A percentile compares a stretch with the other conserved stretches of the same genome.
These are phyloP conservation scores for Hyphantria cunea DNA, from an alignment of 1,140 invertebrate species.

Conservation along the genomic window DNA sequence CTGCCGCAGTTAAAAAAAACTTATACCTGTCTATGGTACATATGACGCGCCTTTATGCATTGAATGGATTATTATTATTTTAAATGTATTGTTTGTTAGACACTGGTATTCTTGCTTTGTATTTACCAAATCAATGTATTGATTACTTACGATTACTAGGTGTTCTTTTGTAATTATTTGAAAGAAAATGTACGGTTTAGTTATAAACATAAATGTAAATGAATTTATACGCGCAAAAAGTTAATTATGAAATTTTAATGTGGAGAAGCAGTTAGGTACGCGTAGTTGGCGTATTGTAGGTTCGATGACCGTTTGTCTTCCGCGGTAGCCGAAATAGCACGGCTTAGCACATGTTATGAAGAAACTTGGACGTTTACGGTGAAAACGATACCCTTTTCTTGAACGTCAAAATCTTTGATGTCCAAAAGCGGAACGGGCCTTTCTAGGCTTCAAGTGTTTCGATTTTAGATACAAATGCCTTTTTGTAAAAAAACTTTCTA, in stretches of 20 bases:
- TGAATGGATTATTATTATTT: background rate
- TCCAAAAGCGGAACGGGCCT: background rate
- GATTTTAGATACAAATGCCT: background rate
- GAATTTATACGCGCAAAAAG: constrained; percentile 38
- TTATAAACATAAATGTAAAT: background rate
- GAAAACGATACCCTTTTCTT: background rate
- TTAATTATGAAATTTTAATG: constrained; percentile 52
- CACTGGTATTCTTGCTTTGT: background rate
- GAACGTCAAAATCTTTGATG: constrained; percentile 3
- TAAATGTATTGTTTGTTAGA: too few relatives aligned
- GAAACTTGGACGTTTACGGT: constrained; percentile 40
- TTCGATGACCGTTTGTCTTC: constrained; percentile 56
- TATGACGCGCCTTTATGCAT: background rate
- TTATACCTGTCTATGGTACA: background rate
- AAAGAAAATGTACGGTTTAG: constrained; percentile 6
- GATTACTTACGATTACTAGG: background rate
- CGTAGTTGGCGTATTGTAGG: constrained; percentile 14
- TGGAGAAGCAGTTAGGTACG: constrained; percentile 38
- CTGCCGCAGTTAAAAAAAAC: constrained; percentile 7
- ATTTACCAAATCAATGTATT: background rate
- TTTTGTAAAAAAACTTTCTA: too few relatives aligned
- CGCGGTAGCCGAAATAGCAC: constrained; percentile 61
- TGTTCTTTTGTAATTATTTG: background rate
- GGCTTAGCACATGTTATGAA: constrained; percentile 25
- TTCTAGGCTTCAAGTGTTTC: too few relatives aligned